Conservation (phyloP, 2,888 invertebrate species). For the Aelia acuminata region DNA sequence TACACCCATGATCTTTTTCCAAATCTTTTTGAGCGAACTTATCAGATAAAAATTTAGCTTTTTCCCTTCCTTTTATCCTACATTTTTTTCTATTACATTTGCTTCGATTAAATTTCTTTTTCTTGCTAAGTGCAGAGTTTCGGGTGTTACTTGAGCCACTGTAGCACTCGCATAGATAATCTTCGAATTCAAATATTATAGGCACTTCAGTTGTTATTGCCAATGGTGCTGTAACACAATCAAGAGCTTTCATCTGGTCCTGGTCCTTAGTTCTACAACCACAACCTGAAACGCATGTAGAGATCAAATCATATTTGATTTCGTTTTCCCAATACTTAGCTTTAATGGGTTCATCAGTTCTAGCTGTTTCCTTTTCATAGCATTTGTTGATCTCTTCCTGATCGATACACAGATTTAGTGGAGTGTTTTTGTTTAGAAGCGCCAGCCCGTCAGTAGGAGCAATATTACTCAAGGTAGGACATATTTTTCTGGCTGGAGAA, state of each 20-base stretch:
- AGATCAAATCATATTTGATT: neutral
- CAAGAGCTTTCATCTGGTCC: neutral
- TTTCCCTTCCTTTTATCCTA: neutral
- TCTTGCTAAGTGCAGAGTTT: neutral
- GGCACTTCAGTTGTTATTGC: neutral
- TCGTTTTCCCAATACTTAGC: neutral
- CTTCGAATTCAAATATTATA: constrained; percentile 40
- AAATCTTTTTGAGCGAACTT: neutral
- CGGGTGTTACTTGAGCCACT: neutral
- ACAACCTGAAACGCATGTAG: neutral
- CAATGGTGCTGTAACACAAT: neutral
- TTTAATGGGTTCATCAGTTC: neutral
- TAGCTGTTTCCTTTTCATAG: neutral
- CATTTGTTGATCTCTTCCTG: neutral
- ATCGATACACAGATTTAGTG: neutral
- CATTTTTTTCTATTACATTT: neutral
- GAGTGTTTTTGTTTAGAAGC: neutral
- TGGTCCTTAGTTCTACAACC: neutral
- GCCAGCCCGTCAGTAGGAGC: neutral
- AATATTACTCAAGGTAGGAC: no score
- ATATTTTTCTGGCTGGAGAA: neutral
- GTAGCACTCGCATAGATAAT: constrained; percentile 40
- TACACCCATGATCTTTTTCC: neutral
- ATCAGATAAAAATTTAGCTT: neutral
- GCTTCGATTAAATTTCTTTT: neutral